A percentile compares a stretch with the other conserved stretches of the same genome.
phyloP scores from a whole-genome alignment of 64 coral and sea anemone species.

The Montipora efflorescens region DNA sequence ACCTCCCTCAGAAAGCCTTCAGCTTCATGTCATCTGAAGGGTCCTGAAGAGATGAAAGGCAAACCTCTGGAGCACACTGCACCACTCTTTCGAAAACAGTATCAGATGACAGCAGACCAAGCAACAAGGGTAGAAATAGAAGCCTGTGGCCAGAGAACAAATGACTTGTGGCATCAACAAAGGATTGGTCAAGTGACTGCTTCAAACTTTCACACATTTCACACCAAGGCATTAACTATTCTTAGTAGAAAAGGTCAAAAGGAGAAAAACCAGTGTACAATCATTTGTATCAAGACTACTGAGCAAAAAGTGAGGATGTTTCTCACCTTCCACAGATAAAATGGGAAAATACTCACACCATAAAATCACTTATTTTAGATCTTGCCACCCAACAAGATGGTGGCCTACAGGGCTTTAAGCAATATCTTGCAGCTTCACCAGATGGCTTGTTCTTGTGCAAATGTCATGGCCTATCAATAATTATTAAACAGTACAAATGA shows the following conservation, averaged over 20 bases:
- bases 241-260: slow-evolving; percentile 63
- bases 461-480: not conserved
- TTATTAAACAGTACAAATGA: slow-evolving; percentile 12
- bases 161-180: slow-evolving; percentile 34
- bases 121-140: slow-evolving; percentile 56
- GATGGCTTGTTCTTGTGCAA: slow-evolving; percentile 41
- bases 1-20: slow-evolving; percentile 26
- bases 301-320: slow-evolving; percentile 29
- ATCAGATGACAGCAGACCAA: slow-evolving; percentile 47
- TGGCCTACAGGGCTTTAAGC: slow-evolving; percentile 32
- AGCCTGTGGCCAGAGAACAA: slow-evolving; percentile 37
- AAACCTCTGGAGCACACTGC: slow-evolving; percentile 54
- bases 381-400: slow-evolving; percentile 21
- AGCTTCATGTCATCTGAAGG: slow-evolving; percentile 57
- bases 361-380: slow-evolving; percentile 55
- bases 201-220: not conserved
- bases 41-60: slow-evolving; percentile 33
- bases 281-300: slow-evolving; percentile 42
- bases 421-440: slow-evolving; percentile 44
- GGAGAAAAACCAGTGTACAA: slow-evolving; percentile 23
- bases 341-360: slow-evolving; percentile 47
- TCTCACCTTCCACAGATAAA: slow-evolving; percentile 66
- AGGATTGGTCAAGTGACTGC: slow-evolving; percentile 1
- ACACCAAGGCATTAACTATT: slow-evolving; percentile 64
- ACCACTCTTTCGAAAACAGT: slow-evolving; percentile 38